Base-by-base conservation (phyloP, 1,140 invertebrate species). In the Pentalonia nigronervosa region DNA sequence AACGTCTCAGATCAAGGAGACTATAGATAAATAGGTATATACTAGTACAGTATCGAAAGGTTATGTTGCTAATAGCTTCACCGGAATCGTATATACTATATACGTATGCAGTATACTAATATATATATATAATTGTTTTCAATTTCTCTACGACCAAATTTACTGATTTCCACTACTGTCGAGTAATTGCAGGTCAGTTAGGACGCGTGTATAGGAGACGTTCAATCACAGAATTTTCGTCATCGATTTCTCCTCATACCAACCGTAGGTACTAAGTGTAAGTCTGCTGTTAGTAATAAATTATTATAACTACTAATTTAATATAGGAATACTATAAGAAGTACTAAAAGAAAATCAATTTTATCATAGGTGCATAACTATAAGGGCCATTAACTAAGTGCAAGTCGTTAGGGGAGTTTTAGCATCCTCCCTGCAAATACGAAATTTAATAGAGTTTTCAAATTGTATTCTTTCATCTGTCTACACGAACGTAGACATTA, bases 121-220 rank as follows among this genome's bases (percentile, higher is more conserved):
- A 76, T n/a, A n/a, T 67, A 76, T 76, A n/a, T 76, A n/a, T 76
- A n/a, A 76, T 76, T n/a, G 30, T 76, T 76, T 76, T 76, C 30
- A 36, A 83, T 83, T 83, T 83, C 21, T 83, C n/a, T 83, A 83
- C 7, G 20, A 83, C 34, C 34, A 83, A n/a, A 76, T 76, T 76
- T 76, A 76, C n/a, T 76, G 30, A 76, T 34, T n/a, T 76, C 60
- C 14, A 76, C 30, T 17, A n/a, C 60, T n/a, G 30, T n/a, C n/a
- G n/a, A 76, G n/a, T 67, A n/a, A 67, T 83, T 36, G 21, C 20
- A n/a, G 34, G 7, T 83, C 34, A 17, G n/a, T 20, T 7, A 81
- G 41, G 41, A 36, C 1, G 30, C 17, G n/a, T 11, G 14, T 36
- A 21, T 23, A 84, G 81, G 21, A 25, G 20, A 84, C 2, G 8